These are phyloP conservation scores for Leucopsar rothschildi DNA, from an alignment of 2,113 vertebrate genomes.

Conservation along the genomic window DNA sequence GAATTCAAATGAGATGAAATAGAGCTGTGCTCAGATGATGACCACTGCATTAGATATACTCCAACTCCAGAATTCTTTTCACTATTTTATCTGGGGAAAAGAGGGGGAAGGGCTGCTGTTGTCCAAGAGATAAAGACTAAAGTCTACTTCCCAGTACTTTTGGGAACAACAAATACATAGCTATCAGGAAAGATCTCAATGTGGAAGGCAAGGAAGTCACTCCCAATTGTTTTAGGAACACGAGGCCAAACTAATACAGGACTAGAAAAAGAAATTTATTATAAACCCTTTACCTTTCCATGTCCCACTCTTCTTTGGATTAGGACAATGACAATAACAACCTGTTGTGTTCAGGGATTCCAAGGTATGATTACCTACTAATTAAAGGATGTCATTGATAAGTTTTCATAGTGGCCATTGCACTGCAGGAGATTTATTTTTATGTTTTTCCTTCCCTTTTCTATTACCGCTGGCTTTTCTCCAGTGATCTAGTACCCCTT, in stretches of 20 bases:
- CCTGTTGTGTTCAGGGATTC: neutral
- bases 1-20: neutral
- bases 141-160: neutral
- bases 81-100: neutral
- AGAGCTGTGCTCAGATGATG: neutral
- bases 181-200: constrained; percentile 43
- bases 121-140: constrained; percentile 4
- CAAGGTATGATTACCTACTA: neutral
- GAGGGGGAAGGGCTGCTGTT: neutral
- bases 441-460: neutral
- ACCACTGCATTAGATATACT: neutral
- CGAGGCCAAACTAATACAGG: neutral
- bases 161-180: constrained; percentile 15
- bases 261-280: neutral
- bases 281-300: neutral
- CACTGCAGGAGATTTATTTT: neutral
- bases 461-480: constrained; percentile 3
- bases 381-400: neutral
- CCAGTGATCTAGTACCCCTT: constrained; percentile 26
- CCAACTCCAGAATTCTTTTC: neutral
- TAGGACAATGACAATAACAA: neutral
- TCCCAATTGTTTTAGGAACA: constrained; percentile 39
- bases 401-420: neutral
- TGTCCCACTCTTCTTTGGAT: neutral
- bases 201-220: constrained; percentile 53